These are phyloP conservation scores for Sarcophaga bullata DNA, from an alignment of 1,140 invertebrate species.

Conservation along the genomic window DNA sequence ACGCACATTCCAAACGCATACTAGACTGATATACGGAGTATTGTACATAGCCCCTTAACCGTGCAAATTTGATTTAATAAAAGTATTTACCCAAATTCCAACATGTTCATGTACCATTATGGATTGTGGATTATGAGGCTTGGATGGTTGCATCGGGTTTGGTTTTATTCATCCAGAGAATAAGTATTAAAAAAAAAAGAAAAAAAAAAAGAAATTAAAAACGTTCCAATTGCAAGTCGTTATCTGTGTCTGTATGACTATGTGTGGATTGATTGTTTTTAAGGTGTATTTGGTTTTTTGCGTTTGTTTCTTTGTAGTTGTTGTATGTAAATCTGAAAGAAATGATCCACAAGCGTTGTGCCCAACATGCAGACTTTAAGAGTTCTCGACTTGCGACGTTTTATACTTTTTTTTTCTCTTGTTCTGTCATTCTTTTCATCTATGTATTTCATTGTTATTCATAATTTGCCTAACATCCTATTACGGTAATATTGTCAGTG, in stretches of 20 bases:
- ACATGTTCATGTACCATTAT: too few species aligned
- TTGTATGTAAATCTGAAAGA: neutral
- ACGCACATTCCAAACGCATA: neutral
- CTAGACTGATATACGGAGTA: neutral
- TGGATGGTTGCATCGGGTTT: too few species aligned
- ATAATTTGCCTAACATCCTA: conserved; percentile 2
- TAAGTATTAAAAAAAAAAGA: too few species aligned
- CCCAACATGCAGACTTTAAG: conserved; percentile 18
- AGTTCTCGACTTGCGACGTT: neutral
- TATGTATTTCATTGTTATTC: neutral
- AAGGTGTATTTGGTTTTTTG: too few species aligned
- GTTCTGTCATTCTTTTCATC: too few species aligned
- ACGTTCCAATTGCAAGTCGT: too few species aligned
- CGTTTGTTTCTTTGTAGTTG: neutral
- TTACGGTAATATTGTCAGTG: neutral
- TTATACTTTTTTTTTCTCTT: neutral
- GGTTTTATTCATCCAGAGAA: too few species aligned
- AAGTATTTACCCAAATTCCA: conserved; percentile 34
- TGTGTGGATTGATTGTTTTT: too few species aligned
- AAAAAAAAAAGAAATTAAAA: too few species aligned
- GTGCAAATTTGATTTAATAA: conserved; percentile 38
- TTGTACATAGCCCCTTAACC: neutral
- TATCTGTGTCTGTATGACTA: too few species aligned
- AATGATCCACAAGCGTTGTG: neutral
- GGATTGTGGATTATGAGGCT: too few species aligned